Evolutionary conservation across 2,797 vertebrate species (phyloP).

Genomic region (Galagoides demidoff): DNA sequence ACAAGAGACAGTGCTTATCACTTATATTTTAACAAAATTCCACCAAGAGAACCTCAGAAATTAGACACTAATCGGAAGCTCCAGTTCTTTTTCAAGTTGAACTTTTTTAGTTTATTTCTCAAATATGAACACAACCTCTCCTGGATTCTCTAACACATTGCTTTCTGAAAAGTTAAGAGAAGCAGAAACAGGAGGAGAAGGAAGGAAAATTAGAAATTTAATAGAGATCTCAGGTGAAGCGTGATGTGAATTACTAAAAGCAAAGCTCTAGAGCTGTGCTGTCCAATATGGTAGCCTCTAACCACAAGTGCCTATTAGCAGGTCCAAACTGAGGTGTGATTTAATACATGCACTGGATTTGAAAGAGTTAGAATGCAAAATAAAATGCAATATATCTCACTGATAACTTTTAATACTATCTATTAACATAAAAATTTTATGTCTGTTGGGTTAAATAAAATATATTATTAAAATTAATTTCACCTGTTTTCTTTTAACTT

Average conservation of each 20-base stretch:
- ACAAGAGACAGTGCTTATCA: not conserved
- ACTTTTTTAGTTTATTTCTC: constrained; percentile 26
- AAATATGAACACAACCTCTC: not conserved
- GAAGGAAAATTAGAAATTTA: not conserved
- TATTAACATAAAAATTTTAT: not conserved
- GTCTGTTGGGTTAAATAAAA: constrained; percentile 42
- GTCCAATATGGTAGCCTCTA: not conserved
- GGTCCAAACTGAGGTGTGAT: not conserved
- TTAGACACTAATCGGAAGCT: not conserved
- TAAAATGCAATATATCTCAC: not conserved
- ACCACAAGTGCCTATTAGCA: not conserved
- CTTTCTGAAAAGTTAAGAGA: constrained; percentile 25
- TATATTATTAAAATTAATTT: not conserved
- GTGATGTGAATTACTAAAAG: not conserved
- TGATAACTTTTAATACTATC: not conserved
- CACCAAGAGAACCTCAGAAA: not conserved
- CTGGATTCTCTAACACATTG: not conserved
- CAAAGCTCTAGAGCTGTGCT: not conserved
- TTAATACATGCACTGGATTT: not conserved
- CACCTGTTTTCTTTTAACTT: constrained; percentile 38
- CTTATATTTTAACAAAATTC: constrained; percentile 6
- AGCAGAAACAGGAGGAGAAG: not conserved
- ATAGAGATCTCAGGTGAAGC: not conserved
- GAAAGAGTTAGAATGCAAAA: not conserved
- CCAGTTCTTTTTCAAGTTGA: not conserved